These are phyloP conservation scores for Hyppa rectilinea DNA, from an alignment of 2,888 invertebrate genomes.

Conservation along the genomic window DNA sequence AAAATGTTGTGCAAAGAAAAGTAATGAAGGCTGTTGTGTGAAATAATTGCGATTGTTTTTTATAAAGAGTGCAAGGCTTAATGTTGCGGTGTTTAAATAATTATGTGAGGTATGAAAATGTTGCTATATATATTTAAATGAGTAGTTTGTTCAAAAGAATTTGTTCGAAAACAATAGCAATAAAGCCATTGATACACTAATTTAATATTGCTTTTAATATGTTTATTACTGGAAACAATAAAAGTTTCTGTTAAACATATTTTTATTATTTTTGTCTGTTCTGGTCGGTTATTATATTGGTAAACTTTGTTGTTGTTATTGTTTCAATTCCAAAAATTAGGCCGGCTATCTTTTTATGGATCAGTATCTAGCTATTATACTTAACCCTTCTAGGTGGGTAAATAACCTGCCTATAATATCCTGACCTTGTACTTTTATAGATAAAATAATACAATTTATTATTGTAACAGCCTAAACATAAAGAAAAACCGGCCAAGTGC, in stretches of 20 bases:
- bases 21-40: constrained; percentile 58
- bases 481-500: too few relatives aligned
- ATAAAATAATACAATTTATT: not conserved
- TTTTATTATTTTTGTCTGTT: constrained; percentile 8
- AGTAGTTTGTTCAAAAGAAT: constrained; percentile 9
- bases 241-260: not conserved
- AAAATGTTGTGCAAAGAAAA: constrained; percentile 61
- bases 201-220: not conserved
- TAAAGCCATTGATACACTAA: constrained; percentile 3
- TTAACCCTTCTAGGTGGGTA: not conserved
- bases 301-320: not conserved
- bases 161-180: constrained; percentile 15
- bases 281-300: not conserved
- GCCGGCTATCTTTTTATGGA: not conserved
- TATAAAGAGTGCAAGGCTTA: constrained; percentile 23
- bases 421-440: not conserved
- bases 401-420: not conserved
- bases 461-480: not conserved
- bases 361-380: constrained; percentile 16
- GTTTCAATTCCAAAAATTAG: not conserved
- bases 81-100: constrained; percentile 42
- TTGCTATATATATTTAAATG: constrained; percentile 31
- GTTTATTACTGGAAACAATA: not conserved
- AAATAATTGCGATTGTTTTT: constrained; percentile 59
- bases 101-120: constrained; percentile 33